Evolutionary conservation across 2,888 invertebrate species (phyloP), one percentile per base, ranked within the genome.

Genomic region (Phortica magna): DNA sequence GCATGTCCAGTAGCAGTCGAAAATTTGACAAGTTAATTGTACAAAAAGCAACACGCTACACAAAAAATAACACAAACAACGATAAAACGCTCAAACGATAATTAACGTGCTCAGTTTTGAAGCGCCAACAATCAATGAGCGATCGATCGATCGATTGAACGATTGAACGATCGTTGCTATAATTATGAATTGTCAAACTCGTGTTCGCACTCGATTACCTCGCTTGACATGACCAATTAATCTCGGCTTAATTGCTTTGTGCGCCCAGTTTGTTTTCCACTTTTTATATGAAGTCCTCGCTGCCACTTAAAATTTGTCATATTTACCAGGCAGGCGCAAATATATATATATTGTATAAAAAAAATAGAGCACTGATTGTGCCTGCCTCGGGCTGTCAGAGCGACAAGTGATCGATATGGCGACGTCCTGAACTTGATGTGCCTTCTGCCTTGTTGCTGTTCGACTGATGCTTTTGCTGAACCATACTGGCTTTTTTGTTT

Each of bases 171-270:
- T 70, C 55, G 70, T 71, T 89, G 89, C 87, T 87, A 87, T 88
- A 89, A 88, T 89, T 89, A 87, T 85, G 89, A 88, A 89, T 87
- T 89, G 86, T 89, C 86, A 88, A 88, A 87, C 89, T 88, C 87
- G 89, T 89, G 89, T 88, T 87, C 85, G 86, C 86, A 88, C 88
- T 88, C 88, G 86, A 89, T 89, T 87, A 87, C 89, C 88, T 87
- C 89, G 88, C 87, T 84, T 88, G 89, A 89, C 89, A 87, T 87
- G 88, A 85, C 86, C 86, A 87, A 87, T 87, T 87, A 87, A 87
- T 89, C 86, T 88, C 87, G 82, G 85, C 86, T 89, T 89, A 87
- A 87, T 87, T 87, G 89, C 85, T 89, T 89, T 89, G 80, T 88
- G 53, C 14, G 19, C 55, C 53, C 17, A 12, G 53, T 71, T 17